A percentile compares a stretch with the other conserved stretches of the same genome.
Conservation (phyloP, 2,888 invertebrate genomes). For the Acanthoscelides obtectus region DNA sequence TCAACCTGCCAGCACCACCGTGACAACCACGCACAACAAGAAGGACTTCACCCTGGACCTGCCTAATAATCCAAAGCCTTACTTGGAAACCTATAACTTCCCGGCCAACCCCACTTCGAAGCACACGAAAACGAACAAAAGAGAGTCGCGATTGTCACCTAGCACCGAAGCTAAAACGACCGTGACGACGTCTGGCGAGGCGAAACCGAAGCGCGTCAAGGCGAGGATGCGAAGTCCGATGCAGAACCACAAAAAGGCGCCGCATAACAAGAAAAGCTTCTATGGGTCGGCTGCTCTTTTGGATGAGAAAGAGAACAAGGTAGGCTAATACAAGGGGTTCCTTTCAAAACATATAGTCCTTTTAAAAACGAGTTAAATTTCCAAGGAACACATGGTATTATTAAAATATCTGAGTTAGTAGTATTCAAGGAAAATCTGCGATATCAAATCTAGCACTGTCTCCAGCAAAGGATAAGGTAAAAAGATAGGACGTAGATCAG, state of each 20-base stretch:
- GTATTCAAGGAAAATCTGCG: too few relatives aligned
- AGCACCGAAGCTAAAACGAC: conserved; percentile 32
- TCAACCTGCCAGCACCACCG: conserved; percentile 51
- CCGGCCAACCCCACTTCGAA: conserved; percentile 10
- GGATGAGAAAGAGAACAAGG: conserved; percentile 29
- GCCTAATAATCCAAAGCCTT: conserved; percentile 34
- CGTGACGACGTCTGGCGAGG: conserved; percentile 31
- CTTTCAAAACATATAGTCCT: too few relatives aligned
- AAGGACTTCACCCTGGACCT: conserved; percentile 73
- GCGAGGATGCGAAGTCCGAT: conserved; percentile 43
- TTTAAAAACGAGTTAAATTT: too few relatives aligned
- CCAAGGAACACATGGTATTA: too few relatives aligned
- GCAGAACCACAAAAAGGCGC: conserved; percentile 38
- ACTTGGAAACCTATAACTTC: conserved; percentile 22
- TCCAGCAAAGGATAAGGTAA: too few relatives aligned
- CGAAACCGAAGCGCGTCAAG: conserved; percentile 41
- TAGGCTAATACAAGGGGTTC: too few relatives aligned
- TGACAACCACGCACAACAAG: conserved; percentile 48
- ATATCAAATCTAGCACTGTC: too few relatives aligned
- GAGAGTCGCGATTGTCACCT: conserved; percentile 28
- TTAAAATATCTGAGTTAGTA: too few relatives aligned
- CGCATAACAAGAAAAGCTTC: conserved; percentile 29
- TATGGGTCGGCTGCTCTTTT: conserved; percentile 12
- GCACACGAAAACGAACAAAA: conserved; percentile 22
- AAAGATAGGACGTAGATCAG: too few relatives aligned